Evolutionary conservation across 2,797 vertebrate genomes (phyloP).

Genomic region (Buceros bicornis): DNA sequence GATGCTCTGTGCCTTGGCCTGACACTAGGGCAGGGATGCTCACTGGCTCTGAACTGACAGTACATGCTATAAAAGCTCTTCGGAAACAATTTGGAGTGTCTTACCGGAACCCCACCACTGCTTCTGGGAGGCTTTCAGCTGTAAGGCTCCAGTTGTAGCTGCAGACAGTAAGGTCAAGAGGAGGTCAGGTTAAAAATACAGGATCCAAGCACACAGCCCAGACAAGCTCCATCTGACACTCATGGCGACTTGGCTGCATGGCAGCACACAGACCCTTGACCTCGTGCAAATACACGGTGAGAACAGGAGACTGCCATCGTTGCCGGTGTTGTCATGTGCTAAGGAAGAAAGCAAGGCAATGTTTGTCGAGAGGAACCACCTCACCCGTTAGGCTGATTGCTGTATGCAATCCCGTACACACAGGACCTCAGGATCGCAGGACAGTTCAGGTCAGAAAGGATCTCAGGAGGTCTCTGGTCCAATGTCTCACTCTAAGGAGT

Average conservation of each 20-base stretch:
- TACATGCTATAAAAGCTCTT: not conserved
- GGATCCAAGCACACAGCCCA: not conserved
- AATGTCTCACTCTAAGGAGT: not conserved
- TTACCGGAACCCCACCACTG: not conserved
- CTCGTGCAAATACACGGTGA: not conserved
- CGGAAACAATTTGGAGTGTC: not conserved
- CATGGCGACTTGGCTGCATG: not conserved
- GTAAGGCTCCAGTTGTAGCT: not conserved
- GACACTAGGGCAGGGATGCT: not conserved
- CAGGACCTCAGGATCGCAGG: not conserved
- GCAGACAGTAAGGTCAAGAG: slow-evolving; percentile 5
- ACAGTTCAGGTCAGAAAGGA: not conserved
- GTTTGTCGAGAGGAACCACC: not conserved
- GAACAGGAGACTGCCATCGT: fast-evolving
- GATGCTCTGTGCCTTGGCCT: not conserved
- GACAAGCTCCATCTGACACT: not conserved
- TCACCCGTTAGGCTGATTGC: not conserved
- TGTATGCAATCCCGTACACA: not conserved
- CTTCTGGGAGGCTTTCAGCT: slow-evolving; percentile 4
- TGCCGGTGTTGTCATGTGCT: not conserved
- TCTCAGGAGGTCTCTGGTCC: not conserved
- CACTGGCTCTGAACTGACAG: not conserved
- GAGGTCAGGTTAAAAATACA: slow-evolving; percentile 48
- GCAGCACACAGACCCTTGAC: not conserved
- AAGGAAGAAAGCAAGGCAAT: not conserved